Evolutionary conservation across 2,888 invertebrate species (phyloP), one percentile per base, ranked within the genome.

Genomic region (Lumbricus terrestris): DNA sequence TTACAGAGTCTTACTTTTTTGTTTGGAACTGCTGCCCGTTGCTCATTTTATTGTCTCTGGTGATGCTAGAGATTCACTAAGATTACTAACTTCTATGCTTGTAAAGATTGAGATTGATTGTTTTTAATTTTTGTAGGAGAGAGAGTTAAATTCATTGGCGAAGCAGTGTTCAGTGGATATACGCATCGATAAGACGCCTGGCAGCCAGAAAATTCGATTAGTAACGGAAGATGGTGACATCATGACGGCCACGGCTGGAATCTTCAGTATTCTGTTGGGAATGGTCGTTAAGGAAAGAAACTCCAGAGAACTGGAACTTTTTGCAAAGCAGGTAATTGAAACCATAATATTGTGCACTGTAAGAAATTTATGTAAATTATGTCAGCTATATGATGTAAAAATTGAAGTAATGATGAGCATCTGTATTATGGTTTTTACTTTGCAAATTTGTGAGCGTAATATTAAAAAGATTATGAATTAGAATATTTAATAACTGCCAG

Each of bases 311-410:
- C 33, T 89, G 82, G 82, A 89, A 37, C 38, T 82, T 15, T 89
- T 89, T 89, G 35, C 82, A 82, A 89, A 89, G 37, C 40, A 89
- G 37, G 89, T 89, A 82, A 82, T 33, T 89, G 38, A 29, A 23
- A 69, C 23, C 37, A 40, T 0, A 40, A n/a, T 15, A 40, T 40
- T 40, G 6, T 40, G 40, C 6, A 15, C 40, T 40, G 40, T 40
- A 40, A 40, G 40, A 40, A 40, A n/a, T n/a, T n/a, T n/a, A 40
- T 40, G 40, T 40, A 15, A 40, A 40, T 11, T 15, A 40, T 40
- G 15, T 40, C 40, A 40, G 40, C 15, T 40, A n/a, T n/a, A n/a
- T n/a, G n/a, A n/a, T n/a, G n/a, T n/a, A n/a, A 47, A 47, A 20
- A 18, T 18, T 20, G 47, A 47, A 47, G 47, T 47, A 47, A 15